phyloP scores from a whole-genome alignment of 1,140 invertebrate genomes.

The Drosophila nikananu region DNA sequence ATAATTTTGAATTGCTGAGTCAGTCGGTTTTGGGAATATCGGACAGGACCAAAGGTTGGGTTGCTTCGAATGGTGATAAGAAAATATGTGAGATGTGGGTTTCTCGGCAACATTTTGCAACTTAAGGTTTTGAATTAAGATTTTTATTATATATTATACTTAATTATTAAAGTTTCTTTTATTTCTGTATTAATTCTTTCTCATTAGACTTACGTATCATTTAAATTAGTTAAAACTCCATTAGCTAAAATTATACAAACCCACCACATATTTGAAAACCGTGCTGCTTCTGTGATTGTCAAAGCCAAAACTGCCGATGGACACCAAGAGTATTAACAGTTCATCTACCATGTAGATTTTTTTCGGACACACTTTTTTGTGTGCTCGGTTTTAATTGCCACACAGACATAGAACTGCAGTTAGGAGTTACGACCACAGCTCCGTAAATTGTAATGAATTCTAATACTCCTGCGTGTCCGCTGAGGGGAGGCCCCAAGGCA shows the following conservation, averaged over 20 bases:
- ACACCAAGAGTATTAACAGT: slow-evolving; percentile 16
- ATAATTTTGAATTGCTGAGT: slow-evolving; percentile 74
- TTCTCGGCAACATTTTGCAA: no score
- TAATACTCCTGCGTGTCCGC: slow-evolving; percentile 57
- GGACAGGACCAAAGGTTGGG: background rate
- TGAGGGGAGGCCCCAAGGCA: slow-evolving; percentile 47
- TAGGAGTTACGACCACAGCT: slow-evolving; percentile 55
- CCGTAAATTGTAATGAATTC: slow-evolving; percentile 78
- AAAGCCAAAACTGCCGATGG: background rate
- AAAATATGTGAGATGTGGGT: no score
- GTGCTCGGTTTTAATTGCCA: slow-evolving; percentile 74
- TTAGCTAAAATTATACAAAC: background rate
- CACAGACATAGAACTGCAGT: slow-evolving; percentile 50
- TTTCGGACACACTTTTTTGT: slow-evolving; percentile 21
- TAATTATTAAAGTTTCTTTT: background rate
- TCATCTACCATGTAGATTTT: slow-evolving; percentile 3
- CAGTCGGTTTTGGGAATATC: slow-evolving; percentile 10
- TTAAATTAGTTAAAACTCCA: background rate
- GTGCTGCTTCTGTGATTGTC: background rate
- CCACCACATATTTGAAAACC: background rate
- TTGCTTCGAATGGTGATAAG: background rate
- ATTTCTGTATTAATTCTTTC: background rate
- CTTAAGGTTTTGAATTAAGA: background rate
- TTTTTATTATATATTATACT: background rate
- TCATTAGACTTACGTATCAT: background rate